These are phyloP conservation scores for Chrosomus eos DNA, from an alignment of 2,797 vertebrate genomes.

Conservation along the genomic window DNA sequence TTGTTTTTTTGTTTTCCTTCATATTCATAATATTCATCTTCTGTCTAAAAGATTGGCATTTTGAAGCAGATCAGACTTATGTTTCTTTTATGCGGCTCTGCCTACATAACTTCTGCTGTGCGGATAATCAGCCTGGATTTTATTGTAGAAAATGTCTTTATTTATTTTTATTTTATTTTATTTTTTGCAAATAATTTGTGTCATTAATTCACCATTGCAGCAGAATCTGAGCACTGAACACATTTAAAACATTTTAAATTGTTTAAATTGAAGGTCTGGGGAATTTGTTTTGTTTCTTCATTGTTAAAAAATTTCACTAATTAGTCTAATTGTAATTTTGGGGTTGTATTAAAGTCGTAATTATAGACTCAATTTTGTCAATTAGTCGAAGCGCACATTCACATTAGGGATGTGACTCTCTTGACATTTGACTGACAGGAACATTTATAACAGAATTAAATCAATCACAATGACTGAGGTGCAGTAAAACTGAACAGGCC, in stretches of 20 bases:
- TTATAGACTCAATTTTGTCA: slow-evolving; percentile 3
- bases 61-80: not conserved
- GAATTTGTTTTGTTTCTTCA: not conserved
- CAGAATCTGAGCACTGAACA: not conserved
- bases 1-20: not conserved
- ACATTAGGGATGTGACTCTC: not conserved
- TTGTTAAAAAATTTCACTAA: not conserved
- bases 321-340: slow-evolving; percentile 2
- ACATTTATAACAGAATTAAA: slow-evolving; percentile 13
- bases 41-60: not conserved
- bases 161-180: not conserved
- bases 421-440: slow-evolving; percentile 23
- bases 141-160: not conserved
- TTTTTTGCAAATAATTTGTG: not conserved
- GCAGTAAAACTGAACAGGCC: not conserved
- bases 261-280: slow-evolving; percentile 5
- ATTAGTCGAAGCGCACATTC: not conserved
- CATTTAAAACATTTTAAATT: not conserved
- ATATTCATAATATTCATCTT: not conserved
- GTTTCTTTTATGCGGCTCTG: not conserved
- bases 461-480: not conserved
- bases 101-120: slow-evolving; percentile 23
- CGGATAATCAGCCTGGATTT: not conserved
- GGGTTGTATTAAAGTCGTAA: not conserved
- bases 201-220: not conserved